phyloP scores from a whole-genome alignment of 2,797 vertebrate species.

The Apogon hyalosoma region DNA sequence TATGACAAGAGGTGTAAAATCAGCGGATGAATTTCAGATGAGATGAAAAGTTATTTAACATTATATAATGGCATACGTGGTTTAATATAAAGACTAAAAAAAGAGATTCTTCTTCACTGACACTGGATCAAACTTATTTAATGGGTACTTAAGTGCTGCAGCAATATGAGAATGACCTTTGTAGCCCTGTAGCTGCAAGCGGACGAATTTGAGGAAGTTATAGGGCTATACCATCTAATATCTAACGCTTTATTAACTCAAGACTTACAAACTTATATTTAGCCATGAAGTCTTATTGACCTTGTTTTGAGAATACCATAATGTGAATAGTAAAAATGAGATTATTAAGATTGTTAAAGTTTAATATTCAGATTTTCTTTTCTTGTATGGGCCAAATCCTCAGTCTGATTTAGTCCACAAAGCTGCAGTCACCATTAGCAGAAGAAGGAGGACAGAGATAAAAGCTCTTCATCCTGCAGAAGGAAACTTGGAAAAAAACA shows the following conservation, averaged over 20 bases:
- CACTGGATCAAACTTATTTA: constrained; percentile 18
- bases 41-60: constrained; percentile 46
- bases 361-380: too few species aligned
- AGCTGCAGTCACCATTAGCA: constrained; percentile 38
- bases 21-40: constrained; percentile 23
- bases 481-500: constrained; percentile 38
- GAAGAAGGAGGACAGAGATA: constrained; percentile 3
- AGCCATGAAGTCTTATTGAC: too few species aligned
- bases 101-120: constrained; percentile 27
- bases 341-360: too few species aligned
- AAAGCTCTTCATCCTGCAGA: constrained; percentile 11
- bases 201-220: not conserved
- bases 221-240: constrained; percentile 12
- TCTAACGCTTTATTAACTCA: not conserved
- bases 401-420: constrained; percentile 21
- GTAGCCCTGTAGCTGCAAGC: not conserved
- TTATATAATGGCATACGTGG: constrained; percentile 48
- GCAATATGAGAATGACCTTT: not conserved
- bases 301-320: too few species aligned
- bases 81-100: constrained; percentile 19
- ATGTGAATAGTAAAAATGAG: too few species aligned
- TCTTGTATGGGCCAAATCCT: not conserved
- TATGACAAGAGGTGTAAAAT: constrained; percentile 28
- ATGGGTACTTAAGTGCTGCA: constrained; percentile 34
- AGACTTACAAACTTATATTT: too few species aligned